A percentile compares a stretch with the other conserved stretches of the same genome.
phyloP scores from a whole-genome alignment of 2,797 vertebrate species.

The Parauchenoglanis punctatus region DNA sequence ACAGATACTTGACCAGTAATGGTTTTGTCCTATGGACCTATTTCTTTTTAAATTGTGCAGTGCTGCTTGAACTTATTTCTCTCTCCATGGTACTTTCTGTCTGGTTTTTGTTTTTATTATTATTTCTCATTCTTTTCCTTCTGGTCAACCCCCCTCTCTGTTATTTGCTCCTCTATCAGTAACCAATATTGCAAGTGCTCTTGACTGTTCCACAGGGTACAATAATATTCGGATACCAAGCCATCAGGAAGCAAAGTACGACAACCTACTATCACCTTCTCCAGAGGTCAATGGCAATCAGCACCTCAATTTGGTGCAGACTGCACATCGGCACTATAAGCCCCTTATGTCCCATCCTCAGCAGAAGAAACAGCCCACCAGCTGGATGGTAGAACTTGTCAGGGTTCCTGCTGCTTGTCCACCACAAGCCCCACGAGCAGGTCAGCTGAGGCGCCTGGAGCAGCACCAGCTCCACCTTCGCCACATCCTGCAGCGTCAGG shows the following conservation, averaged over 20 bases:
- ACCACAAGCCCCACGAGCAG: not conserved
- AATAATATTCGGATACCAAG: not conserved
- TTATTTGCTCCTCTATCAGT: constrained; percentile 66
- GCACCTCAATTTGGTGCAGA: constrained; percentile 33
- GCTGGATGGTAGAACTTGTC: not conserved
- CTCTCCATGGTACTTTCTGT: constrained; percentile 54
- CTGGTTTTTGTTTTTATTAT: constrained; percentile 51
- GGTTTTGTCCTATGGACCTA: not conserved
- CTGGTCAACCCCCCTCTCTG: constrained; percentile 61
- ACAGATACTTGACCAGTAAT: not conserved
- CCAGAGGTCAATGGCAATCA: constrained; percentile 49
- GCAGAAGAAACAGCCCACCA: constrained; percentile 9
- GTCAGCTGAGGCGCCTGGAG: constrained; percentile 67
- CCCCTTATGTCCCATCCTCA: not conserved
- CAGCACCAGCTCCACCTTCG: constrained; percentile 67
- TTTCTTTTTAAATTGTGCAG: not conserved
- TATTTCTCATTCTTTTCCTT: constrained; percentile 60
- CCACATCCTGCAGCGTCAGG: constrained; percentile 69
- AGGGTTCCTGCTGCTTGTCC: not conserved
- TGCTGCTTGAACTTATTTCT: constrained; percentile 9
- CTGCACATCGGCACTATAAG: constrained; percentile 19
- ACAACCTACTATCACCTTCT: constrained; percentile 24
- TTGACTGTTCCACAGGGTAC: constrained; percentile 79
- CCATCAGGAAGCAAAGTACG: constrained; percentile 25
- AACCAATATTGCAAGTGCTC: constrained; percentile 74